Evolutionary conservation across 2,888 invertebrate species (phyloP).

Genomic region (Cephus sareptanus): DNA sequence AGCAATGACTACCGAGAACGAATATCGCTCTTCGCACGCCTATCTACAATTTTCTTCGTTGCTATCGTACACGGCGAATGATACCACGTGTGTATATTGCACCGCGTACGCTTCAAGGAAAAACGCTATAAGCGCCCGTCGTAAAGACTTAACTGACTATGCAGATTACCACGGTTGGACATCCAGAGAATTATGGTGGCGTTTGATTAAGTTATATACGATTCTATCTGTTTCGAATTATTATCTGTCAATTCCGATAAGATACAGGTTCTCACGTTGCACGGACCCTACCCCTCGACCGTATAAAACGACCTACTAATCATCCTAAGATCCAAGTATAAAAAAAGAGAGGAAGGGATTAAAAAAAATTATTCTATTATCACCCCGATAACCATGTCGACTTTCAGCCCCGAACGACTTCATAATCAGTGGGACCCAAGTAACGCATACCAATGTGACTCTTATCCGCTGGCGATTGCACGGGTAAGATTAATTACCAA

Average conservation of each 20-base stretch:
- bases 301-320: background rate
- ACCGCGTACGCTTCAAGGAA: background rate
- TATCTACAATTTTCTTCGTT: background rate
- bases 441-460: background rate
- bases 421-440: background rate
- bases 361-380: background rate
- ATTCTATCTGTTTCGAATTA: background rate
- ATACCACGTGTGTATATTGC: background rate
- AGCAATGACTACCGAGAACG: background rate
- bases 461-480: background rate
- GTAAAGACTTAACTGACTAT: background rate
- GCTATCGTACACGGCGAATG: background rate
- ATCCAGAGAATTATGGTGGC: background rate
- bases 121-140: background rate
- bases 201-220: background rate
- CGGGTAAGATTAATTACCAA: slow-evolving; percentile 35
- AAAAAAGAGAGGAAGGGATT: background rate
- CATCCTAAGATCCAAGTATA: background rate
- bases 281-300: background rate
- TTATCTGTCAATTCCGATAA: background rate
- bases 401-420: background rate
- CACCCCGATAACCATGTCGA: background rate
- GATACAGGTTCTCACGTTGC: background rate
- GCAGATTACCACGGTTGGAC: background rate
- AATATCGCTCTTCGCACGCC: background rate